Evolutionary conservation across 2,888 invertebrate genomes (phyloP), one percentile per base, ranked within the genome.

Genomic region (Dicycla oo): DNA sequence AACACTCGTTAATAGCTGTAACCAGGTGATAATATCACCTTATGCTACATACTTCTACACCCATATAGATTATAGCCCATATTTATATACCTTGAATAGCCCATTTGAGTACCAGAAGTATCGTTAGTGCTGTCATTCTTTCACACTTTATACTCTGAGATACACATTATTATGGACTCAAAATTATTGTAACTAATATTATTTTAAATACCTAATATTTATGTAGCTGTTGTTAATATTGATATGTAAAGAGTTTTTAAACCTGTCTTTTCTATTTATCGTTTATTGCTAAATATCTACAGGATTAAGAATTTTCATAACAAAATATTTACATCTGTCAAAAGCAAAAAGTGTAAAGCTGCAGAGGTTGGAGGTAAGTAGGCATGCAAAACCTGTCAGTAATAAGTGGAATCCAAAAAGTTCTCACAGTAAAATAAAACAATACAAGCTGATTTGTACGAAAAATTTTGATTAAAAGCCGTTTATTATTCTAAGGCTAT

Each of bases 1-100:
- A 82, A 85, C 60, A 69, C 63, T 64, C 26, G 54, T 61, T 56
- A 57, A 56, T 49, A 40, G 30, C 49, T 47, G 23, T 38, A 18
- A 30, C 38, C 62, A 15, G 47, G 40, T 62, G 73, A 66, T 76
- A 75, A 69, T 80, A 54, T 23, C 7, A 56, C 49, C n/a, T 49
- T 60, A 63, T 40, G 66, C 20, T 43, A 67, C 54, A 60, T 66
- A 43, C 13, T 66, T 67, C 58, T 51, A 58, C 23, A 38, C 43
- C 45, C 57, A 30, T 79, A 64, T 45, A 40, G 10, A 63, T 38
- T 30, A 51, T 23, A 49, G 40, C 7, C 45, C 57, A 53, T 58
- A 53, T 54, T 63, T 30, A 34, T 54, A 43, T 3, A 47, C 30
- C 34, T 30, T 61, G 38, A 23, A 56, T 23, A 40, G 20, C 6